Evolutionary conservation across 2,888 invertebrate species (phyloP), one percentile per base, ranked within the genome.

Genomic region (Formica aserva): DNA sequence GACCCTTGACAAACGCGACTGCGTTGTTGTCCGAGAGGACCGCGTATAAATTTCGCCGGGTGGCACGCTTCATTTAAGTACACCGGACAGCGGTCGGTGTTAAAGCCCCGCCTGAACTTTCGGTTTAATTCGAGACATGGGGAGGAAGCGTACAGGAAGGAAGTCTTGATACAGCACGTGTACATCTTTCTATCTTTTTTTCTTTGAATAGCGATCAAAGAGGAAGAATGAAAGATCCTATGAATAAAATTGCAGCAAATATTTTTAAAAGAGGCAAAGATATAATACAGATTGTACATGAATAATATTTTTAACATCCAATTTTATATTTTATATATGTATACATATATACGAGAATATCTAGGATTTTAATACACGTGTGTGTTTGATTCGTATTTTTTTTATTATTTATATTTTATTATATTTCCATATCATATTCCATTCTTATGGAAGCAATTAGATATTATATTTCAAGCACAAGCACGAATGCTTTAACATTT

Each of bases 11-110:
- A 62, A 78, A 74, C 74, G 78, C 63, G 62, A 22, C 15, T 22
- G 66, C 65, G 67, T 66, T 71, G 65, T 55, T 65, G 67, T 63
- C 15, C 15, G 62, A 38, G 55, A 78, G 88, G 69, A 81, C 67
- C 66, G 26, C 22, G 75, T 69, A 85, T 80, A 83, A 88, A 85
- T 88, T 77, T 77, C 22, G 29, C 13, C 55, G 29, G 57, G 15
- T 65, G 29, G 83, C 74, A 84, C 84, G 82, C 76, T 82, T 82
- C 75, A 71, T 82, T 85, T 85, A 85, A 69, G 75, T 38, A 32
- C 48, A 52, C n/a, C 22, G 71, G 78, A 78, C 71, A 78, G 57
- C 32, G 57, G 41, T 69, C 71, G 57, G 22, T 22, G 22, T 60
- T 78, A 78, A 69, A 78, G 22, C 45, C 71, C 45, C 71, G 71